These are phyloP conservation scores for Hypomecis atomaria DNA, from an alignment of 2,888 invertebrate genomes.

Conservation along the genomic window DNA sequence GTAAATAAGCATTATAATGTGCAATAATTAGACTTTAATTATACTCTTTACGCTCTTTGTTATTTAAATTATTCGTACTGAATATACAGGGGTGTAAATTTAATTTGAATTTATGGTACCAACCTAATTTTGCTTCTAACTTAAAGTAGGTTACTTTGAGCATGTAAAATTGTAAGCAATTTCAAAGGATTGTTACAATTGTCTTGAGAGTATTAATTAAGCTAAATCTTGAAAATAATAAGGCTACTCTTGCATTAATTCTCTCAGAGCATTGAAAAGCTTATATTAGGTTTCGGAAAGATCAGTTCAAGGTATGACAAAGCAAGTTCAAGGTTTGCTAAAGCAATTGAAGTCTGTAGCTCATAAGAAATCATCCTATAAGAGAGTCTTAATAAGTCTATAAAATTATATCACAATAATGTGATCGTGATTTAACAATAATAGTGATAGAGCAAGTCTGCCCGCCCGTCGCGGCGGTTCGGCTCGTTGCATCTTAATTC, in stretches of 20 bases:
- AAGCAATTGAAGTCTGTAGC: no score
- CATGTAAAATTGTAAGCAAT: slow-evolving; percentile 17
- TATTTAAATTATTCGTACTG: slow-evolving; percentile 31
- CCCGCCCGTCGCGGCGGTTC: slow-evolving; percentile 3
- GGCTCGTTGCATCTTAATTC: slow-evolving; percentile 67
- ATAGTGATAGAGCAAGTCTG: slow-evolving; percentile 18
- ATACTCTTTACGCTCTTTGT: slow-evolving; percentile 33
- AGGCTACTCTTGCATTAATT: no score
- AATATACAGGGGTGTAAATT: slow-evolving; percentile 25
- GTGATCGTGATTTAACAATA: background rate
- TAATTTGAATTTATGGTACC: slow-evolving; percentile 24
- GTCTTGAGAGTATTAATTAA: background rate
- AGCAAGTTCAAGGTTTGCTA: no score
- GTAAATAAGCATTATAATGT: slow-evolving; percentile 37
- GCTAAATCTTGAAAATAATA: background rate
- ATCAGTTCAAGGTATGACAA: no score
- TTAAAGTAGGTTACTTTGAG: slow-evolving; percentile 20
- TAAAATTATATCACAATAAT: no score
- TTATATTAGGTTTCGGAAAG: no score
- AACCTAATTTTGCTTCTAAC: slow-evolving; percentile 26
- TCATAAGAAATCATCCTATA: no score
- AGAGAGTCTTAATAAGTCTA: no score
- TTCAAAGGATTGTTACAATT: slow-evolving; percentile 7
- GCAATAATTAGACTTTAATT: slow-evolving; percentile 34
- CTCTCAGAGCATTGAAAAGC: no score